Conservation (phyloP, 2,888 invertebrate species). For the Heterodera filipjevi region DNA sequence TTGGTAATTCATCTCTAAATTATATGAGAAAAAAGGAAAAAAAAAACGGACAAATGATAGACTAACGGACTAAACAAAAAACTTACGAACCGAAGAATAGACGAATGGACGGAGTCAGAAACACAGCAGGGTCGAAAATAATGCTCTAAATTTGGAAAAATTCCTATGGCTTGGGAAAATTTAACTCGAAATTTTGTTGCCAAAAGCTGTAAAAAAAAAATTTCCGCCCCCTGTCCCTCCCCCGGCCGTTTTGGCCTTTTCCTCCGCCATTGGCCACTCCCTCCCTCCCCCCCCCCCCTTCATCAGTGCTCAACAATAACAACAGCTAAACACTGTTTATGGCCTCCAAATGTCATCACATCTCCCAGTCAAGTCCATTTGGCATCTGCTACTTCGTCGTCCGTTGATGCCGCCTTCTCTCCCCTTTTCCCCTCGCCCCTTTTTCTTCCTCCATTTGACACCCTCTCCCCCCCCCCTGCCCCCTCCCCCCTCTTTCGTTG, state of each 20-base stretch:
- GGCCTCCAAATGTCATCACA: background rate
- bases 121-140: too few relatives aligned
- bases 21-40: too few relatives aligned
- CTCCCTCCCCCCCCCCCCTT: background rate
- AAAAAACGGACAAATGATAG: too few relatives aligned
- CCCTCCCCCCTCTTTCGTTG: too few relatives aligned
- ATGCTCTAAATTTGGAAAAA: too few relatives aligned
- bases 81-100: too few relatives aligned
- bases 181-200: too few relatives aligned
- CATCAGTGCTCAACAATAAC: background rate
- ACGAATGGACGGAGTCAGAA: too few relatives aligned
- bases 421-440: background rate
- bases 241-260: background rate
- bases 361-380: background rate
- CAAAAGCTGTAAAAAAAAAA: too few relatives aligned
- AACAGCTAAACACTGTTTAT: slow-evolving; percentile 4
- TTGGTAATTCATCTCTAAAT: too few relatives aligned
- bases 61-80: too few relatives aligned
- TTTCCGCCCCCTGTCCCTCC: background rate
- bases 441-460: background rate
- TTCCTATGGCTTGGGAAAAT: too few relatives aligned
- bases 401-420: background rate
- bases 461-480: background rate
- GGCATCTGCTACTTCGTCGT: background rate
- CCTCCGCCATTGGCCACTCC: background rate